Evolutionary conservation across 1,140 invertebrate genomes (phyloP).

Genomic region (Leptopilina boulardi): DNA sequence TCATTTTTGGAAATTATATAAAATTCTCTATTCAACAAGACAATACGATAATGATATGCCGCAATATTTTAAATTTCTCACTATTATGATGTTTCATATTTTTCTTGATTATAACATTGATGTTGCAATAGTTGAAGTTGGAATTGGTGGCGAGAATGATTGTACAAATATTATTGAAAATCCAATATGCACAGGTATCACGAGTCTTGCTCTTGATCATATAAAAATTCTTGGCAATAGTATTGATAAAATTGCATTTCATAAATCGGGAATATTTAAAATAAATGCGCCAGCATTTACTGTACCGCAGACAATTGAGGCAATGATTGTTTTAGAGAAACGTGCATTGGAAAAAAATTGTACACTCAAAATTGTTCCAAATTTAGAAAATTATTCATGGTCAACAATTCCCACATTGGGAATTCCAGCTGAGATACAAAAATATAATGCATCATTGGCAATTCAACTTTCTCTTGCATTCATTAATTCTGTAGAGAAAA

Average conservation of each 20-base stretch:
- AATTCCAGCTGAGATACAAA: conserved; percentile 77
- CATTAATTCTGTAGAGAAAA: conserved; percentile 70
- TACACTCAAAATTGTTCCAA: conserved; percentile 76
- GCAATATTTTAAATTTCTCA: conserved; percentile 95
- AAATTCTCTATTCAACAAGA: conserved; percentile 77
- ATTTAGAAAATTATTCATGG: conserved; percentile 78
- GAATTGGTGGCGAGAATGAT: conserved; percentile 96
- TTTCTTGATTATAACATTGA: conserved; percentile 95
- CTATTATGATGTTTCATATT: conserved; percentile 91
- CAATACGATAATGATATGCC: conserved; percentile 87
- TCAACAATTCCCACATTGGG: conserved; percentile 64
- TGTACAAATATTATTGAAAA: conserved; percentile 94
- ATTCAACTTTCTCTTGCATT: conserved; percentile 86
- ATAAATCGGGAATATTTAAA: conserved; percentile 98
- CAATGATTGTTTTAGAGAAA: conserved; percentile 83
- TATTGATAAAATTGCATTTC: conserved; percentile 91
- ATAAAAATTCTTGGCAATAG: conserved; percentile 89
- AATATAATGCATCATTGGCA: conserved; percentile 89
- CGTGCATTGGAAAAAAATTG: conserved; percentile 83
- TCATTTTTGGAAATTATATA: conserved; percentile 91
- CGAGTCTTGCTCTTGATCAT: conserved; percentile 94
- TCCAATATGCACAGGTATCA: conserved; percentile 91
- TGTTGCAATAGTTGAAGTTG: conserved; percentile 92
- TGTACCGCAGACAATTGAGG: conserved; percentile 80
- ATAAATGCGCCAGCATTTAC: conserved; percentile 83